Evolutionary conservation across 2,113 vertebrate genomes (phyloP), one percentile per base, ranked within the genome.

Genomic region (Brachyhypopomus gauderio): DNA sequence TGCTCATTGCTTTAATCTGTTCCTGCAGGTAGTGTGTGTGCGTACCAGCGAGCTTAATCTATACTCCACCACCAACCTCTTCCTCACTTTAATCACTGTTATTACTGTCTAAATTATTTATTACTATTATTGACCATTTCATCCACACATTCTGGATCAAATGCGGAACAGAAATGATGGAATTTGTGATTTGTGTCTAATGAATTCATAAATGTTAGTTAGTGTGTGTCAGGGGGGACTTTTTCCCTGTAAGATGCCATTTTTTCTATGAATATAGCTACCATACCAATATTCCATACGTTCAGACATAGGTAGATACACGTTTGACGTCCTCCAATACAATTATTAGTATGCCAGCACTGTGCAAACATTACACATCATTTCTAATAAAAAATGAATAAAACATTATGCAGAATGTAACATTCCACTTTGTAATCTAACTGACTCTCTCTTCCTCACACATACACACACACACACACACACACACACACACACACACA

Each of bases 291-390:
- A 45, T 5, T 60, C 73, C 8, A 81, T 88, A 91, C 90, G 89
- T 90, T 90, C 85, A 90, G 90, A 89, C 88, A 90, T 89, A 91
- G 88, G 88, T 90, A 85, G 88, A 85, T 90, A 89, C 85, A 88
- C 89, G 90, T 80, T 34, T 86, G 81, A 85, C 85, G 88, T 88
- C 82, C 63, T 87, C 88, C 83, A 85, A 83, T 81, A 85, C 87
- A 30, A 25, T 66, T 30, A 38, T 62, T 62, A 59, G 22, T 60
- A 58, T 52, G 45, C 45, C 45, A 52, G 45, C 9, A 52, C 86
- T 85, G 85, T 85, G 89, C 86, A 72, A 73, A 83, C 63, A 72
- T 91, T 89, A 88, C 85, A 78, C 76, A 86, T 86, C 85, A 48
- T 89, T 92, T 90, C 87, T 88, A 91, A 90, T 89, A 90, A 87